Percentiles rank a stretch among this genome's conserved stretches.
These are phyloP conservation scores for Meteorus cinctellus DNA, from an alignment of 2,888 invertebrate genomes.

Conservation along the genomic window DNA sequence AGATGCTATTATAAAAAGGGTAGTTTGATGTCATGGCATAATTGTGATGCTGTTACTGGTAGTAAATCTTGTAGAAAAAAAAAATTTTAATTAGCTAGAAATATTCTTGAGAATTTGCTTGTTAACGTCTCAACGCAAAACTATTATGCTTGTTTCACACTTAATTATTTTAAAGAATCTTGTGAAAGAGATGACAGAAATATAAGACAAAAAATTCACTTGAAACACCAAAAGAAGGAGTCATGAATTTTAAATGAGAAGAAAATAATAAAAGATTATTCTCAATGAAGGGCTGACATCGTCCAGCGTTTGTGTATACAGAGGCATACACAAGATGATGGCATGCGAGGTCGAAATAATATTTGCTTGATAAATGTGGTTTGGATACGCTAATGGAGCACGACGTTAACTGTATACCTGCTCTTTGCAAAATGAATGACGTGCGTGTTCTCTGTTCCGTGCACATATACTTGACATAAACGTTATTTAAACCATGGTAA, in stretches of 20 bases:
- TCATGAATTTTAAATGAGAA: neutral
- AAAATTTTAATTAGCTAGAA: conserved; percentile 14
- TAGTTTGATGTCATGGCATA: neutral
- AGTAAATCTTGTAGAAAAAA: neutral
- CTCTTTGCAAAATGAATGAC: conserved; percentile 12
- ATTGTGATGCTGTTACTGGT: neutral
- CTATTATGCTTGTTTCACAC: conserved; percentile 8
- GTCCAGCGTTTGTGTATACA: neutral
- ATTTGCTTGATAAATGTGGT: conserved; percentile 58
- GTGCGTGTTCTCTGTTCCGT: neutral
- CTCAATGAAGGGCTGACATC: conserved; percentile 4
- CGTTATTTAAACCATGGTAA: neutral
- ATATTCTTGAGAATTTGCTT: neutral
- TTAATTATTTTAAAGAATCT: conserved; percentile 14
- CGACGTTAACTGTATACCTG: conserved; percentile 27
- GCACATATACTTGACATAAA: neutral
- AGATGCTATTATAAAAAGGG: neutral
- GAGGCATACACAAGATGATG: conserved; percentile 54
- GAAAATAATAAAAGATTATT: conserved; percentile 5
- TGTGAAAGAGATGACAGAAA: neutral
- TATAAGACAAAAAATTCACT: neutral
- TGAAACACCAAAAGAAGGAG: neutral
- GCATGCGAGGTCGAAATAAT: conserved; percentile 58
- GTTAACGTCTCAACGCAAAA: neutral
- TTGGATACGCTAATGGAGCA: conserved; percentile 35